Percentiles rank a stretch among this genome's conserved stretches.
Evolutionary conservation across 2,797 vertebrate species (phyloP).

Genomic region (Peromyscus nudipes): DNA sequence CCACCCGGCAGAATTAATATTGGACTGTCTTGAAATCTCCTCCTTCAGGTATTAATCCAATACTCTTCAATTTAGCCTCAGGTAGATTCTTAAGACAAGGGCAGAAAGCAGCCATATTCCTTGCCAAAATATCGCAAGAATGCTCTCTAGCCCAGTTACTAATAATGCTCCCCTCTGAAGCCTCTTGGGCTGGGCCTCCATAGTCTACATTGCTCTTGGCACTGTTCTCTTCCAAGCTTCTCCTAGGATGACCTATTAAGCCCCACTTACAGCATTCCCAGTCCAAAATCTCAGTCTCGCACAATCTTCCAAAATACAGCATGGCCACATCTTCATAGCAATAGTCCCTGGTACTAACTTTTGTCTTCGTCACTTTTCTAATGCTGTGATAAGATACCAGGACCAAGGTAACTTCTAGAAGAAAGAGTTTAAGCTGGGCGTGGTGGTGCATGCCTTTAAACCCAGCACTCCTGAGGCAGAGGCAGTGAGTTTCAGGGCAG

Average conservation of each 20-base stretch:
- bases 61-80: not conserved
- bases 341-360: not conserved
- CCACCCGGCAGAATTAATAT: not conserved
- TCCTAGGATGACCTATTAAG: too few species aligned
- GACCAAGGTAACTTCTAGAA: too few species aligned
- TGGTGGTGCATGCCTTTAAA: not conserved
- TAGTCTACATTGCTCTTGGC: too few species aligned
- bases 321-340: not conserved
- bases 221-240: too few species aligned
- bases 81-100: not conserved
- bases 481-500: too few species aligned
- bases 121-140: not conserved
- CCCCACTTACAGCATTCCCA: not conserved
- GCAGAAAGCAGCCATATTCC: not conserved
- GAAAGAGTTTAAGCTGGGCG: not conserved
- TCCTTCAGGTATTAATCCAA: not conserved
- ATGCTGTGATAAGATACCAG: too few species aligned
- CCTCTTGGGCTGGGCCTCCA: too few species aligned
- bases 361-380: not conserved
- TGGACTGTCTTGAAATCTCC: not conserved
- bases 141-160: not conserved
- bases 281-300: too few species aligned
- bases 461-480: not conserved
- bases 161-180: not conserved
- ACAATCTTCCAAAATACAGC: not conserved